phyloP scores from a whole-genome alignment of 2,113 vertebrate species.

The Tragelaphus buxtoni region DNA sequence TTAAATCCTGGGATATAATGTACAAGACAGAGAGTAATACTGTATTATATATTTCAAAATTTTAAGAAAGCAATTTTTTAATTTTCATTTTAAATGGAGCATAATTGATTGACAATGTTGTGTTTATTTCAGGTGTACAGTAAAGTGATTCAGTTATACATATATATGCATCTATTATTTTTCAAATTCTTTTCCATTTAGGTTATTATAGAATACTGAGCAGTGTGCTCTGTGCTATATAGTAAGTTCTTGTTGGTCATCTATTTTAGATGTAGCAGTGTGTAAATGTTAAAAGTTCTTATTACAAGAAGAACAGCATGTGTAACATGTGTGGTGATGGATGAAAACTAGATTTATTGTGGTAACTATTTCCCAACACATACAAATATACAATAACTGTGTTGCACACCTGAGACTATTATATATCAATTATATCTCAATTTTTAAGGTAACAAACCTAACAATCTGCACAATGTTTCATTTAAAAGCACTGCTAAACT shows the following conservation, averaged over 20 bases:
- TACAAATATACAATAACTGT: not conserved
- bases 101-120: not conserved
- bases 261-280: not conserved
- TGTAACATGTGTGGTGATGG: not conserved
- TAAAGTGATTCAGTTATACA: not conserved
- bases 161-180: not conserved
- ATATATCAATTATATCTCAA: not conserved
- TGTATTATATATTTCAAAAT: not conserved
- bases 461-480: slow-evolving; percentile 48
- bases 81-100: not conserved
- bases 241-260: not conserved
- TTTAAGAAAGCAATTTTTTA: not conserved
- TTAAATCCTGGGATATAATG: not conserved
- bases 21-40: not conserved
- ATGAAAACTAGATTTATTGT: not conserved
- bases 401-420: not conserved
- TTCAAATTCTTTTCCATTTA: not conserved
- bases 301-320: not conserved
- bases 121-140: not conserved
- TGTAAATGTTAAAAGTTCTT: not conserved
- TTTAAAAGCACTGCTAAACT: slow-evolving; percentile 64
- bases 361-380: not conserved
- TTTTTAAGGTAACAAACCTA: slow-evolving; percentile 41
- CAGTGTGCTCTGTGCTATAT: not conserved
- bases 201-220: not conserved